Base-by-base conservation (phyloP, 2,113 vertebrate genomes). In the Hypomesus transpacificus region DNA sequence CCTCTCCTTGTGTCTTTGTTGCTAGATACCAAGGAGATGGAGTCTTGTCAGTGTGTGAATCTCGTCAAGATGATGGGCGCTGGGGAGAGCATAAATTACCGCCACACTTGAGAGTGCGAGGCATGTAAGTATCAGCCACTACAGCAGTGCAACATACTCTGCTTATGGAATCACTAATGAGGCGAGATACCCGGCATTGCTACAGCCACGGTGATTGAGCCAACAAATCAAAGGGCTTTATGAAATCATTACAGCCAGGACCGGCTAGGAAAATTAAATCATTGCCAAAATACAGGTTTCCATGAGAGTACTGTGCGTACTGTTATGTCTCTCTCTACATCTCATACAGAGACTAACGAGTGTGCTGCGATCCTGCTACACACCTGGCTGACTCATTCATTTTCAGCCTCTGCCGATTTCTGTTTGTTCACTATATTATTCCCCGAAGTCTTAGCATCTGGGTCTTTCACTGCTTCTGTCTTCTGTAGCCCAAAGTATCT, bases 81-180 rank as follows among this genome's bases (percentile, higher is more conserved):
- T 62, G 73, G 72, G 78, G 72, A 78, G 83, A 82, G 88, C 86
- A 88, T 89, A 86, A 84, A 89, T 89, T 87, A 86, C 83, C 22
- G 16, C 70, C 70, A 80, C 34, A 75, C 82, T 81, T 80, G 82
- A 67, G 86, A 85, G 84, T 83, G 79, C 81, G 79, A 88, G 82
- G 79, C 82, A 81, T 85, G 87, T 84, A 83, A 84, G 79, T 81
- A 85, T 75, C 77, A 83, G 80, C 66, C 21, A 72, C 79, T 79
- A 82, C 80, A 83, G 74, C 82, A 57, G 69, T 70, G 73, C 75
- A 39, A 73, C 61, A 76, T 81, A 70, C 82, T 71, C 76, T 77
- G 80, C 86, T 78, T 79, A 88, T 83, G 66, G 83, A 87, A 87
- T 86, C 28, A 1, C 75, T 86, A 89, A 89, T 85, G 84, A 88